Evolutionary conservation across 2,888 invertebrate species (phyloP), one percentile per base, ranked within the genome.

Genomic region (Drosophila hamatofila): DNA sequence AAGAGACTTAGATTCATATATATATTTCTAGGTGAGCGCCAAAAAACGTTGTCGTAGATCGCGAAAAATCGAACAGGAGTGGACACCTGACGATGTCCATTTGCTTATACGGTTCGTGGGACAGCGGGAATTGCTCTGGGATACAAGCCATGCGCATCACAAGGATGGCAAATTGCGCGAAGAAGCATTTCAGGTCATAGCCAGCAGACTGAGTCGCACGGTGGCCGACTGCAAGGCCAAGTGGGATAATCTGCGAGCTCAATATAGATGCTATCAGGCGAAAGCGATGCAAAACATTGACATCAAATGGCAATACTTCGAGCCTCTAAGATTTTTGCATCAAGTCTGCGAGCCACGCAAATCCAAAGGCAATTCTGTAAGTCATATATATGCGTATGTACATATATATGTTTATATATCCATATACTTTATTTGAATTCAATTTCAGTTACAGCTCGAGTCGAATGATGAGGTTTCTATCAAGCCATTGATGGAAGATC

Each of bases 161-260:
- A 78, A 76, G 42, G 67, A 76, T 23, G 14, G 39, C 44, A 78
- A 61, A 51, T 37, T 67, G 41, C 67, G 75, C 0, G 75, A 78
- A n/a, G 49, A 23, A 3, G 18, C 66, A 2, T 75, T 75, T 54
- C 56, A 60, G 5, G 12, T 39, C 0, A 63, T 75, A 35, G 52
- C 78, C 18, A 54, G 60, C 12, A 25, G 44, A 2, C 46, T 78
- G 23, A 14, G 57, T 18, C 65, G 75, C 14, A 59, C 66, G 0
- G 2, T 54, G 9, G 23, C 46, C 8, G 75, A 75, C 30, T 75
- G 75, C 49, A 75, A 73, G 33, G 57, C 78, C 16, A 75, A 75
- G 18, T 75, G 75, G 75, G 75, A 75, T 11, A 78, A 75, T n/a
- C 60, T 75, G 6, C 66, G 75, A 0, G 67, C 78, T 3, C 75